These are phyloP conservation scores for Neofelis nebulosa DNA, from an alignment of 2,113 vertebrate genomes.

Conservation along the genomic window DNA sequence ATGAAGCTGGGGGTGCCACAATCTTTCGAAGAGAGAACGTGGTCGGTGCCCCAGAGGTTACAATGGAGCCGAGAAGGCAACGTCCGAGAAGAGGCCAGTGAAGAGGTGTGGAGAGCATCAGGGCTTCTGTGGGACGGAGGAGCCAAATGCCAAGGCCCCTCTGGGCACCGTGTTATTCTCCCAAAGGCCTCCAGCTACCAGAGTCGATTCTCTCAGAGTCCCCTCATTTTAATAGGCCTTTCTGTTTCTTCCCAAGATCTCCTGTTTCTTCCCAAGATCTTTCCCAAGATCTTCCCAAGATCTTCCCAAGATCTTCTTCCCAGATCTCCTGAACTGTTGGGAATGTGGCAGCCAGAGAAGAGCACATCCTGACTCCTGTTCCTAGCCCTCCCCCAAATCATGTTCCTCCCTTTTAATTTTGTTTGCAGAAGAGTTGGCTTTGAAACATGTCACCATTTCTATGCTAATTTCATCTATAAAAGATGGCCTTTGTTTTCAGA, in stretches of 20 bases:
- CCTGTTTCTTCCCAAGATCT: not conserved
- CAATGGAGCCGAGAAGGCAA: not conserved
- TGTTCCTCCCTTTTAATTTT: constrained; percentile 31
- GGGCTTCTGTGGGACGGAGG: not conserved
- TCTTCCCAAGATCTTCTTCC: not conserved
- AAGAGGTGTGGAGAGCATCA: no score
- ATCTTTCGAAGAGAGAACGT: not conserved
- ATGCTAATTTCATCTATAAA: not conserved
- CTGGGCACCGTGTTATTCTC: not conserved
- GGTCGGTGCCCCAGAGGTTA: not conserved
- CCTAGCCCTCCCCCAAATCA: not conserved
- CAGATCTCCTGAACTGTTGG: not conserved
- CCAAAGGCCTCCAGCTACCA: not conserved
- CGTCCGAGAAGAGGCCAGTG: not conserved
- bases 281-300: no score
- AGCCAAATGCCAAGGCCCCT: not conserved
- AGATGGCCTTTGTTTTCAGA: not conserved
- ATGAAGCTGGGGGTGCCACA: not conserved
- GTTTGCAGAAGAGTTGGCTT: constrained; percentile 29
- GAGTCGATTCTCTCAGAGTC: not conserved
- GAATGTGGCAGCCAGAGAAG: not conserved
- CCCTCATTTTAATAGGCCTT: not conserved
- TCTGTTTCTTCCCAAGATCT: not conserved
- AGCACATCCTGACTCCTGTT: not conserved
- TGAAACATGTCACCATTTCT: not conserved